phyloP scores from a whole-genome alignment of 2,888 invertebrate genomes.

The Trichogramma dendrolimi region DNA sequence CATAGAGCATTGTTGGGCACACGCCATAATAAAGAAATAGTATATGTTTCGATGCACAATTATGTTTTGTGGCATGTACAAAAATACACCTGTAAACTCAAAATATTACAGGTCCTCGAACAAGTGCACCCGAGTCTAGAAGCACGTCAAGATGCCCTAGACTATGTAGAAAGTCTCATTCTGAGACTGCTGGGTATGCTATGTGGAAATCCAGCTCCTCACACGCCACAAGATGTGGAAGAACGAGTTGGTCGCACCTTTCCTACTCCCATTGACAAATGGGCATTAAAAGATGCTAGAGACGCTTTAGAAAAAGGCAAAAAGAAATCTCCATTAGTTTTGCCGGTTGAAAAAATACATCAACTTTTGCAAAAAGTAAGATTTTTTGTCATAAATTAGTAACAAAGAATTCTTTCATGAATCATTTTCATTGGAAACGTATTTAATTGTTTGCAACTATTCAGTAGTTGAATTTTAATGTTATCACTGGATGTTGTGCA shows the following conservation, averaged over 20 bases:
- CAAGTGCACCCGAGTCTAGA: slow-evolving; percentile 84
- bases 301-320: slow-evolving; percentile 77
- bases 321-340: slow-evolving; percentile 67
- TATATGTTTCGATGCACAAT: neutral
- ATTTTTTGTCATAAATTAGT: neutral
- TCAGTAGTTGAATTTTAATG: too few species aligned
- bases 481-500: too few species aligned
- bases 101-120: slow-evolving; percentile 70
- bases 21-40: neutral
- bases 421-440: neutral
- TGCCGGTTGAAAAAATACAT: slow-evolving; percentile 88
- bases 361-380: slow-evolving; percentile 74
- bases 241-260: slow-evolving; percentile 87
- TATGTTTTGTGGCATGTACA: neutral
- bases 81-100: neutral
- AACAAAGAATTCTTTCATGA: neutral
- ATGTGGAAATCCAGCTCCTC: slow-evolving; percentile 79
- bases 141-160: slow-evolving; percentile 83
- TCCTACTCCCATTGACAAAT: slow-evolving; percentile 91
- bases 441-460: too few species aligned
- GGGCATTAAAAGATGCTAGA: slow-evolving; percentile 87
- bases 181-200: slow-evolving; percentile 82
- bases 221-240: slow-evolving; percentile 82
- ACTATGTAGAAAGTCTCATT: slow-evolving; percentile 88
- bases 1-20: too few species aligned